Conservation (phyloP, 2,888 invertebrate genomes). For the Chesias legatella region DNA sequence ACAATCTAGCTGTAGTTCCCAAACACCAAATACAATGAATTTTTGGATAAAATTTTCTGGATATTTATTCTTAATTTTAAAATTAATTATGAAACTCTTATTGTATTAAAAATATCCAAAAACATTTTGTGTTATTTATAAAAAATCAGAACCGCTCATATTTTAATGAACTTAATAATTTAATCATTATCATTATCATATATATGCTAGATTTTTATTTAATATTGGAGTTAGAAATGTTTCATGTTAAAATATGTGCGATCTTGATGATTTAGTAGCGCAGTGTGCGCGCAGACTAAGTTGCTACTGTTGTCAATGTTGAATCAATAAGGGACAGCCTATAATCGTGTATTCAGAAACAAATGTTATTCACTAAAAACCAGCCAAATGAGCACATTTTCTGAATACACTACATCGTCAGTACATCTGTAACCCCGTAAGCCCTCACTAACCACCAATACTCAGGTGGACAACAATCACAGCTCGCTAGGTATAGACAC, state of each 20-base stretch:
- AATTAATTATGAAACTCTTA: slow-evolving; percentile 12
- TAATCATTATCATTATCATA: background rate
- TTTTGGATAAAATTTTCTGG: slow-evolving; percentile 24
- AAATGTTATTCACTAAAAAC: slow-evolving; percentile 11
- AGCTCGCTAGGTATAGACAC: slow-evolving; percentile 75
- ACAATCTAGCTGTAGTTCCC: slow-evolving; percentile 23
- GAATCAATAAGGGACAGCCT: slow-evolving; percentile 47
- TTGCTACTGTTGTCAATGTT: slow-evolving; percentile 69
- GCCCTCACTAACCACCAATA: slow-evolving; percentile 48
- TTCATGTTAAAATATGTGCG: slow-evolving; percentile 34
- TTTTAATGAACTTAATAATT: background rate
- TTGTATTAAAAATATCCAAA: slow-evolving; percentile 27
- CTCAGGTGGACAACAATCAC: slow-evolving; percentile 63
- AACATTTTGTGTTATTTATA: slow-evolving; percentile 28
- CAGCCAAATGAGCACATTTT: slow-evolving; percentile 31
- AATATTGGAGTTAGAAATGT: background rate
- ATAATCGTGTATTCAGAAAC: slow-evolving; percentile 33
- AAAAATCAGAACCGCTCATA: slow-evolving; percentile 23
- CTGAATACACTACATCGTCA: slow-evolving; percentile 42
- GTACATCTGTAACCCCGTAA: slow-evolving; percentile 53
- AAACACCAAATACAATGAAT: slow-evolving; percentile 31
- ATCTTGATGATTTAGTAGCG: slow-evolving; percentile 48
- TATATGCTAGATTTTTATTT: background rate
- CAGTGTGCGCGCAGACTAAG: slow-evolving; percentile 63
- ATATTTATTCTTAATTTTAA: slow-evolving; percentile 1